These are phyloP conservation scores for Orthochromis indermauri DNA, from an alignment of 2,113 vertebrate genomes.

Conservation along the genomic window DNA sequence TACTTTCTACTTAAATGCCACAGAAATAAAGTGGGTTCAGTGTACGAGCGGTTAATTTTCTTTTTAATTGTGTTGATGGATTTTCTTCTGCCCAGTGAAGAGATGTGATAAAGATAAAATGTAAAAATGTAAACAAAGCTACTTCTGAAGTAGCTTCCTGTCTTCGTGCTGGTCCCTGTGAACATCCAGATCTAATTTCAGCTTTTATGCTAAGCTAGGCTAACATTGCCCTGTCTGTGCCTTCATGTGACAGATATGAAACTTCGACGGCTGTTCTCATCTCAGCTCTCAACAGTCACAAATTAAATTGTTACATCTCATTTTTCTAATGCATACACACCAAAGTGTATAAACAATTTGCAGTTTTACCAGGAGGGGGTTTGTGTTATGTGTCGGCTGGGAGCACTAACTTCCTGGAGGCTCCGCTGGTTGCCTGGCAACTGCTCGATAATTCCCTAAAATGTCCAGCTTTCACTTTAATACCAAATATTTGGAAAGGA, in stretches of 20 bases:
- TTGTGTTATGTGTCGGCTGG: neutral
- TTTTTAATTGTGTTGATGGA: neutral
- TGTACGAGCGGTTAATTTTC: neutral
- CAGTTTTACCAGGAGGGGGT: neutral
- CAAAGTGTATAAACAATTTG: neutral
- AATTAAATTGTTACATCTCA: neutral
- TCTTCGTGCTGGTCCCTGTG: neutral
- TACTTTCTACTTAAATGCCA: neutral
- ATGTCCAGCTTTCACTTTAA: neutral
- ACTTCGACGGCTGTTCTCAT: neutral
- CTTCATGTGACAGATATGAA: neutral
- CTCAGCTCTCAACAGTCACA: neutral
- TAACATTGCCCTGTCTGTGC: neutral
- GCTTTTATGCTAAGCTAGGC: neutral
- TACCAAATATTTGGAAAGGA: neutral
- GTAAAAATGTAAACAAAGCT: neutral
- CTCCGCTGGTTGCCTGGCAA: constrained; percentile 4
- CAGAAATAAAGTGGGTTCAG: neutral
- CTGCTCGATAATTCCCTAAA: neutral
- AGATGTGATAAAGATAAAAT: neutral
- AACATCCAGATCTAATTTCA: neutral
- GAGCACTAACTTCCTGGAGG: neutral
- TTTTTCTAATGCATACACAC: neutral
- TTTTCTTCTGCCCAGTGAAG: neutral
- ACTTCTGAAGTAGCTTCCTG: neutral